Evolutionary conservation across 2,113 vertebrate species (phyloP).

Genomic region (Brachypteracias leptosomus): DNA sequence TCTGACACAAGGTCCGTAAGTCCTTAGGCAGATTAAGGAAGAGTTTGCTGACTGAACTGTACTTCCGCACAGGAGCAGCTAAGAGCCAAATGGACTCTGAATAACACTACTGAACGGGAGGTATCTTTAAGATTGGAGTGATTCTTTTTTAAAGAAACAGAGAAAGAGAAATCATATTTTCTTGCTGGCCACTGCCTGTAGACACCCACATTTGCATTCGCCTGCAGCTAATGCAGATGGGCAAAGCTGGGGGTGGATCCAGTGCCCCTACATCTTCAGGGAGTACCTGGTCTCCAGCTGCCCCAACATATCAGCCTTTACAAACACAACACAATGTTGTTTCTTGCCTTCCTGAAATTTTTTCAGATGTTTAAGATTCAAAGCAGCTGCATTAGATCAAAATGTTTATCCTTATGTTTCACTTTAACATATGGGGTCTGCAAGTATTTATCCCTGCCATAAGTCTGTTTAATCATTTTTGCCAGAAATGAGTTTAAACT

Average conservation of each 20-base stretch:
- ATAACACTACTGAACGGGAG: background rate
- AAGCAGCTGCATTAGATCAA: background rate
- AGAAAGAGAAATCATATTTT: background rate
- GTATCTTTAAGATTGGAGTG: background rate
- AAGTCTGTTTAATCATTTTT: background rate
- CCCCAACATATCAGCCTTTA: background rate
- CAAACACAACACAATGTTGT: background rate
- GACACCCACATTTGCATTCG: background rate
- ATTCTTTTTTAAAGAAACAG: background rate
- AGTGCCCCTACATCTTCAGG: background rate
- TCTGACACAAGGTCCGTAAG: background rate
- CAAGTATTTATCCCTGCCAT: background rate
- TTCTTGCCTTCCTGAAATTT: background rate
- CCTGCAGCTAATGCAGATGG: background rate
- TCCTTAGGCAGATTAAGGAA: background rate
- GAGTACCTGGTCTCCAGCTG: accelerated
- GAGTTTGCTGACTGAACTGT: background rate
- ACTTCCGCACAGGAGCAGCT: background rate
- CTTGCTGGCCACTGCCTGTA: background rate
- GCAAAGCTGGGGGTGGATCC: background rate
- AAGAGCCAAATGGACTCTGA: background rate
- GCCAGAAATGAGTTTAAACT: background rate
- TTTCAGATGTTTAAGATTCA: background rate
- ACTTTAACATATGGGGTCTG: background rate
- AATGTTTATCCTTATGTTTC: background rate